Base-by-base conservation (phyloP, 2,113 vertebrate species). In the Neopipo cinnamomea region DNA sequence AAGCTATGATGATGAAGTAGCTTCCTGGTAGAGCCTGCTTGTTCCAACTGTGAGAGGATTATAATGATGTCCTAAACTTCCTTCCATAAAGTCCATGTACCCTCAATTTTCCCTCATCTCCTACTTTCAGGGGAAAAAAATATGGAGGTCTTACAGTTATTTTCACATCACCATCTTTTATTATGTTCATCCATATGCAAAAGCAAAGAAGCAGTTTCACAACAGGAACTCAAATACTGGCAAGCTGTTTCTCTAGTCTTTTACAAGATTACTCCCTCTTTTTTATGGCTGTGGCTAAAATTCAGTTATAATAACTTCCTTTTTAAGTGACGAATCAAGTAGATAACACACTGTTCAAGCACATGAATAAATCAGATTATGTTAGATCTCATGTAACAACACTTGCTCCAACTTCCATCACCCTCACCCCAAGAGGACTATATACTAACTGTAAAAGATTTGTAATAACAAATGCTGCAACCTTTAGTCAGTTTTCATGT, bases 341-440 rank as follows among this genome's bases (percentile, higher is more conserved):
- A 88, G 33, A 79, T 52, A 80, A 67, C 24, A 8, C 14, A 6
- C 74, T 76, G 20, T 74, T 77, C 10, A 59, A 93, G 42, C 27
- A 39, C 76, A 96, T 96, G 33, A 96, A 96, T 94, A 97, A 96
- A 91, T 90, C 42, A 95, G 37, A 17, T 44, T 14, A 91, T 91
- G 79, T 94, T 79, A 78, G 55, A 77, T 84, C 44, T 96, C 35
- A 49, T 75, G 78, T 63, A 93, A 74, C 42, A 95, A 58, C 63
- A 84, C 55, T 92, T 93, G 41, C 72, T 93, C 33, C 80, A 70
- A 30, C 20, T 50, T 92, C 79, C 75, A 73, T 70, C 66, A 53
- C 46, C 25, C 35, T 59, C 28, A 91, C 47, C 89, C 63, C 82
- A 66, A 63, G 95, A 92, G 88, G 41, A 25, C 44, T 76, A 33